phyloP scores from a whole-genome alignment of 1,140 invertebrate species.

The Cyclina sinensis region DNA sequence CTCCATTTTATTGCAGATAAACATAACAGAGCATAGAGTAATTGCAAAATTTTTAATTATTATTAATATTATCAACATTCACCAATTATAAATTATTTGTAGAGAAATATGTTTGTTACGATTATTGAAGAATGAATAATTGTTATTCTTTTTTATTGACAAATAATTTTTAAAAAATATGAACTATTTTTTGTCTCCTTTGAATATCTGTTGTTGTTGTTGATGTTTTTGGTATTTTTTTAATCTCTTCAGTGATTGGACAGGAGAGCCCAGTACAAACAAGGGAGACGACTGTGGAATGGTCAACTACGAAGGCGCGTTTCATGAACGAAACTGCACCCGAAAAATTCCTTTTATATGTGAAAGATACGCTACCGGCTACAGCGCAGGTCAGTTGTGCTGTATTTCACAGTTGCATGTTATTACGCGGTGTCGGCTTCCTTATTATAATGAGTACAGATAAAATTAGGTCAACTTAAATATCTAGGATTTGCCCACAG shows the following conservation, averaged over 20 bases:
- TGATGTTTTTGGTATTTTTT: too few species aligned
- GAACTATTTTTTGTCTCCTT: too few species aligned
- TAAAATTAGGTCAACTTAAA: neutral
- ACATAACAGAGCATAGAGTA: too few species aligned
- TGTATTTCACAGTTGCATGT: neutral
- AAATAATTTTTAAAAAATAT: too few species aligned
- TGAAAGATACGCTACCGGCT: constrained; percentile 48
- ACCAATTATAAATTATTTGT: too few species aligned
- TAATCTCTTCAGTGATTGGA: constrained; percentile 39
- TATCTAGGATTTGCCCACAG: neutral
- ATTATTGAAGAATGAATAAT: too few species aligned
- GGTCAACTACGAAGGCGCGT: neutral
- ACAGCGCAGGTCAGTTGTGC: neutral
- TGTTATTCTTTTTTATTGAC: too few species aligned
- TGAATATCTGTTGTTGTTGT: too few species aligned
- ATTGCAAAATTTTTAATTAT: too few species aligned
- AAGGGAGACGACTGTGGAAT: constrained; percentile 44
- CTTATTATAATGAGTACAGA: neutral
- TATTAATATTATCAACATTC: too few species aligned
- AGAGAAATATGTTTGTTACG: too few species aligned
- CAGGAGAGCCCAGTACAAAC: constrained; percentile 32
- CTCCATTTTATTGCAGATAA: too few species aligned
- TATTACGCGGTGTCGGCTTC: neutral
- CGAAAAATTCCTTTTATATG: constrained; percentile 19
- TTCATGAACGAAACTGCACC: constrained; percentile 3